phyloP scores from a whole-genome alignment of 2,888 invertebrate genomes.

The Sesia bembeciformis region DNA sequence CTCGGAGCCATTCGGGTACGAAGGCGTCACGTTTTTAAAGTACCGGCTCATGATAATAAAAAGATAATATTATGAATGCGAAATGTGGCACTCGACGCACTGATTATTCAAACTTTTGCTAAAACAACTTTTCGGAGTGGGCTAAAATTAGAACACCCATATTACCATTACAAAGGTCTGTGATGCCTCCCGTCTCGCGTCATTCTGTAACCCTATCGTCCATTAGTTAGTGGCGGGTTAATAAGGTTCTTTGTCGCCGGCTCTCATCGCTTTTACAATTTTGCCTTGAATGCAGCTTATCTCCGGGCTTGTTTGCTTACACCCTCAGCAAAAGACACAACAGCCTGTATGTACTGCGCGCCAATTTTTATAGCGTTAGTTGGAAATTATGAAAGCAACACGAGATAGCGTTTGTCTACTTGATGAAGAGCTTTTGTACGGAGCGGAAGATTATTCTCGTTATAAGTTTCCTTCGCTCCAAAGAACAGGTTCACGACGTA shows the following conservation, averaged over 20 bases:
- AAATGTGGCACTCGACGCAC: background rate
- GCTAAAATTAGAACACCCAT: constrained; percentile 36
- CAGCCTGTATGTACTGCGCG: constrained; percentile 22
- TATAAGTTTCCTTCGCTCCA: constrained; percentile 3
- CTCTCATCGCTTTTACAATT: constrained; percentile 56
- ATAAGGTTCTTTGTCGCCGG: constrained; percentile 61
- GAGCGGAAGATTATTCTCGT: constrained; percentile 1
- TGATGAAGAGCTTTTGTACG: constrained; percentile 23
- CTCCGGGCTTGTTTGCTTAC: constrained; percentile 56
- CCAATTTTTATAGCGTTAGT: constrained; percentile 56
- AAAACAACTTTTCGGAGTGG: constrained; percentile 15
- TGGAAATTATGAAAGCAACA: background rate
- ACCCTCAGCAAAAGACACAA: constrained; percentile 34
- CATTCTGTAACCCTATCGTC: constrained; percentile 52
- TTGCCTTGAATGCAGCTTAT: constrained; percentile 64
- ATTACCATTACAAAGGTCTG: constrained; percentile 46
- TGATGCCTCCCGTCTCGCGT: constrained; percentile 21
- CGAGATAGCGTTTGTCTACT: constrained; percentile 22
- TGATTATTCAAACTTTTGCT: background rate
- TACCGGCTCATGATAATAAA: background rate
- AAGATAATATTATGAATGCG: background rate
- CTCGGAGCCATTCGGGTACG: background rate
- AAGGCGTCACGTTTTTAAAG: background rate
- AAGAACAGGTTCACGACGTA: background rate
- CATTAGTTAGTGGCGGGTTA: constrained; percentile 65